Evolutionary conservation across 2,888 invertebrate species (phyloP).

Genomic region (Lymantria dispar): DNA sequence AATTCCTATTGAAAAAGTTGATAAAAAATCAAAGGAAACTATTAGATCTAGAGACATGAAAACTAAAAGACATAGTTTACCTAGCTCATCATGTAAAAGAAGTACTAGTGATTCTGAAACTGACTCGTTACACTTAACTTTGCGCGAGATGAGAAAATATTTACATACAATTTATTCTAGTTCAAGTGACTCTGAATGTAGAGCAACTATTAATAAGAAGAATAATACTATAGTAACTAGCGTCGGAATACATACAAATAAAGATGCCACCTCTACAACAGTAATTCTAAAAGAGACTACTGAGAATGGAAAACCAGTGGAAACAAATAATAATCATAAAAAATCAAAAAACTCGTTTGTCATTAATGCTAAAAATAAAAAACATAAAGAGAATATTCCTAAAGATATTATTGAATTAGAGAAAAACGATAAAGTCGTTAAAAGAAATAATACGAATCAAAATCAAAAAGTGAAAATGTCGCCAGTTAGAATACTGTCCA

Average conservation of each 20-base stretch:
- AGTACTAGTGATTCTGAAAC: conserved; percentile 80
- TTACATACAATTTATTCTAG: conserved; percentile 91
- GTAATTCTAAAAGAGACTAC: conserved; percentile 62
- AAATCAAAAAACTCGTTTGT: conserved; percentile 79
- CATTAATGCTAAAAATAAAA: conserved; percentile 84
- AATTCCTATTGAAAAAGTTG: conserved; percentile 45
- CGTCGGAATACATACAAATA: conserved; percentile 64
- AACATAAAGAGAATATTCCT: conserved; percentile 69
- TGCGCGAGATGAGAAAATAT: conserved; percentile 92
- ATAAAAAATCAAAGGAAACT: conserved; percentile 56
- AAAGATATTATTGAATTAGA: conserved; percentile 59
- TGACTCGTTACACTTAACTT: conserved; percentile 90
- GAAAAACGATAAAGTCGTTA: conserved; percentile 68
- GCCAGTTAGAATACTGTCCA: conserved; percentile 85
- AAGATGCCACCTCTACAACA: conserved; percentile 45
- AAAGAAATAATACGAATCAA: conserved; percentile 45
- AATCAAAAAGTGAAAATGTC: conserved; percentile 84
- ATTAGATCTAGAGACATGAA: conserved; percentile 62
- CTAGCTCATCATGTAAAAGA: conserved; percentile 84
- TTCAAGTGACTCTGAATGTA: conserved; percentile 85
- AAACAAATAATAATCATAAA: conserved; percentile 73
- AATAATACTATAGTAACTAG: conserved; percentile 70
- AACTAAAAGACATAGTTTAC: conserved; percentile 87
- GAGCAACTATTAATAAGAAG: conserved; percentile 73
- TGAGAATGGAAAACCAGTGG: conserved; percentile 53